A percentile compares a stretch with the other conserved stretches of the same genome.
Evolutionary conservation across 2,888 invertebrate genomes (phyloP).

Genomic region (Masnerella sp.): DNA sequence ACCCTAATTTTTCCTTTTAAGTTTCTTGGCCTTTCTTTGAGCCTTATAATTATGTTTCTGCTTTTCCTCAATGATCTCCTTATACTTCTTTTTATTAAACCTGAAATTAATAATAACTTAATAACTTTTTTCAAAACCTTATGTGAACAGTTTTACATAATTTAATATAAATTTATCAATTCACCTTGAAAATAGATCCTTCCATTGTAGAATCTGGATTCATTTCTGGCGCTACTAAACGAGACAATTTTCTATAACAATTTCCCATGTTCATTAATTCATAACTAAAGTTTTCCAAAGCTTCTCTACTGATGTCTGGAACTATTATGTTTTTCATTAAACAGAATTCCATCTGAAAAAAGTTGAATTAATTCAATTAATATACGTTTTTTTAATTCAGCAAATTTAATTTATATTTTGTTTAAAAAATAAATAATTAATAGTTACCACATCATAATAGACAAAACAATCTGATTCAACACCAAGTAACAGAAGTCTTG

Average conservation of each 20-base stretch:
- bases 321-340: constrained; percentile 67
- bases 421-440: constrained; percentile 55
- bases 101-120: too few relatives aligned
- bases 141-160: too few relatives aligned
- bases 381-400: constrained; percentile 1
- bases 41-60: constrained; percentile 85
- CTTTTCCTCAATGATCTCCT: constrained; percentile 86
- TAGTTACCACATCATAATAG: constrained; percentile 64
- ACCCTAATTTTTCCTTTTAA: constrained; percentile 84
- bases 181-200: constrained; percentile 73
- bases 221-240: constrained; percentile 64
- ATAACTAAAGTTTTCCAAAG: constrained; percentile 65
- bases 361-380: constrained; percentile 23
- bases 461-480: constrained; percentile 71
- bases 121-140: too few relatives aligned
- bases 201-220: constrained; percentile 67
- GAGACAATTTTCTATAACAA: constrained; percentile 70
- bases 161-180: too few relatives aligned
- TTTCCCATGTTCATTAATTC: constrained; percentile 72
- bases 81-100: constrained; percentile 89
- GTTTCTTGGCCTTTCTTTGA: constrained; percentile 82
- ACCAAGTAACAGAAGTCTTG: constrained; percentile 72
- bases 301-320: constrained; percentile 64
- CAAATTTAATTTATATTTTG: not conserved
- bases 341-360: constrained; percentile 67